Evolutionary conservation across 2,888 invertebrate genomes (phyloP).

Genomic region (Agonopterix arenella): DNA sequence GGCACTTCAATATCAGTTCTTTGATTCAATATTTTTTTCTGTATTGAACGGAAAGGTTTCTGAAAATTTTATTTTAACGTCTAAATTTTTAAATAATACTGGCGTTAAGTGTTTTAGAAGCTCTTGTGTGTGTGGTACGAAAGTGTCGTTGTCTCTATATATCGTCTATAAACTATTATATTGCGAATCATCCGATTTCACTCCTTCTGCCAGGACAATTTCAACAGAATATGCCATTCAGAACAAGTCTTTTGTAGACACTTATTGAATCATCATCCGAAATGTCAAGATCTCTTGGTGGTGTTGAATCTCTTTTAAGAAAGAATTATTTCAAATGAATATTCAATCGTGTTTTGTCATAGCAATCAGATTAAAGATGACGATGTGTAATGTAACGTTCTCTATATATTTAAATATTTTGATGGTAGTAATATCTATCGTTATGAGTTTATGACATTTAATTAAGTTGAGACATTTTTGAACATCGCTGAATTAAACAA

Average conservation of each 20-base stretch:
- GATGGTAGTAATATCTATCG: too few relatives aligned
- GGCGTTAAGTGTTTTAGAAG: conserved; percentile 45
- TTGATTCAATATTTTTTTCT: conserved; percentile 31
- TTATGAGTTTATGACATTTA: too few relatives aligned
- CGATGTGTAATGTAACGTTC: neutral
- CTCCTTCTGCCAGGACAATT: conserved; percentile 10
- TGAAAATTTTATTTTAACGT: conserved; percentile 14
- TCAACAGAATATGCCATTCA: conserved; percentile 4
- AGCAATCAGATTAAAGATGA: neutral
- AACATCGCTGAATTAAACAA: too few relatives aligned
- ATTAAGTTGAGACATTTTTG: too few relatives aligned
- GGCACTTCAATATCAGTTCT: conserved; percentile 64
- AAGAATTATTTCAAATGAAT: conserved; percentile 12
- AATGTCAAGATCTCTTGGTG: conserved; percentile 1
- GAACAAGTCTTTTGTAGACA: conserved; percentile 8
- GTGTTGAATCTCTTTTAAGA: too few relatives aligned
- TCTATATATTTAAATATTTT: too few relatives aligned
- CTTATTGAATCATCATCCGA: conserved; percentile 11
- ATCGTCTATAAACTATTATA: conserved; percentile 35
- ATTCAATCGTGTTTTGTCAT: conserved; percentile 5
- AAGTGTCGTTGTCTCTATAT: conserved; percentile 69
- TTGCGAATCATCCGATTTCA: neutral
- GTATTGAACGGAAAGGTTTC: conserved; percentile 31
- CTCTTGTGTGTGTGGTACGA: conserved; percentile 60
- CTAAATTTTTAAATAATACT: conserved; percentile 28